A percentile compares a stretch with the other conserved stretches of the same genome.
These are phyloP conservation scores for Collichthys lucidus DNA, from an alignment of 2,113 vertebrate species.

Conservation along the genomic window DNA sequence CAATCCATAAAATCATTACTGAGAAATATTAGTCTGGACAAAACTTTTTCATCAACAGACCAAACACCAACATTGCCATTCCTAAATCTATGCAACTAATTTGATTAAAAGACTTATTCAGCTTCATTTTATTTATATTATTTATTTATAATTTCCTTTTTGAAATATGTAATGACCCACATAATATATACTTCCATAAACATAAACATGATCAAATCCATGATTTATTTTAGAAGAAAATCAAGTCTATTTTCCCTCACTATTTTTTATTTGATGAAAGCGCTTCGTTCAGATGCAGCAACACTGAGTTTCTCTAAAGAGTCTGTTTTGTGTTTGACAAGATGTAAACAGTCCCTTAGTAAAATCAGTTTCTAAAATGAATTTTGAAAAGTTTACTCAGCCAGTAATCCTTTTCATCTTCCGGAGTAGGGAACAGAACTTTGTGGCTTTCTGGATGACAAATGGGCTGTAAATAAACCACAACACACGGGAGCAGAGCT, in stretches of 20 bases:
- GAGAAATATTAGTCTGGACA: too few species aligned
- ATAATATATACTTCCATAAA: neutral
- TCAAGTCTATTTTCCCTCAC: neutral
- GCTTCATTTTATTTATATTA: neutral
- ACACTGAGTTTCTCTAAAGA: neutral
- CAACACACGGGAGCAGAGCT: constrained; percentile 43
- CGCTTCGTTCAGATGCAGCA: neutral
- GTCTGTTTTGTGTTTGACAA: neutral
- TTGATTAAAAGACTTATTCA: neutral
- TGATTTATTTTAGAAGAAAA: neutral
- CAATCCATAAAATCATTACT: too few species aligned
- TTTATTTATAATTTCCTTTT: neutral
- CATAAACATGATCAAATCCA: neutral
- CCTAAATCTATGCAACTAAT: neutral
- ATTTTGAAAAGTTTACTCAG: constrained; percentile 22
- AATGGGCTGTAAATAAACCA: constrained; percentile 36
- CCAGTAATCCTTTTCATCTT: constrained; percentile 27
- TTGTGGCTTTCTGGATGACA: constrained; percentile 33
- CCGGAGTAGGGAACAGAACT: constrained; percentile 13
- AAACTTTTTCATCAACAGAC: neutral
- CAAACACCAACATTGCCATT: neutral
- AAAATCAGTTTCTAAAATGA: neutral
- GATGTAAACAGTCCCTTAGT: neutral
- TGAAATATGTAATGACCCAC: neutral
- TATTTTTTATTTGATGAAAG: too few species aligned